Evolutionary conservation across 2,797 vertebrate species (phyloP).

Genomic region (Urosaurus nigricauda): DNA sequence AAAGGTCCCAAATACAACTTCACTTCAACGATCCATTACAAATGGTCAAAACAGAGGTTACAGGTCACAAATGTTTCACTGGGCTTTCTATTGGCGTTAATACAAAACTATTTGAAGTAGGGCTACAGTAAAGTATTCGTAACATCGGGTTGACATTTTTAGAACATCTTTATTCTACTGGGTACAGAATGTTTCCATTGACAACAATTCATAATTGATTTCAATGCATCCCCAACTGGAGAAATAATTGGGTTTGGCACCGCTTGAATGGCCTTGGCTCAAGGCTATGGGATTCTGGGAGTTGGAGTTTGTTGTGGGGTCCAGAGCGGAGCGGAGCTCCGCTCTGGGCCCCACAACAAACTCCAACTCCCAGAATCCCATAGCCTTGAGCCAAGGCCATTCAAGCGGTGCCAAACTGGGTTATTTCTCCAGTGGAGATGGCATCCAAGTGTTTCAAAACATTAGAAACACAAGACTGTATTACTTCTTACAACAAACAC

Average conservation of each 20-base stretch:
- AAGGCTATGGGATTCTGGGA: too few relatives aligned
- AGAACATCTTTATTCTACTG: neutral
- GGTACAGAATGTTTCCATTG: neutral
- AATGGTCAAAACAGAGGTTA: neutral
- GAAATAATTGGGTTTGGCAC: too few relatives aligned
- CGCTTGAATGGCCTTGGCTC: too few relatives aligned
- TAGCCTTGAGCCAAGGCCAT: too few relatives aligned
- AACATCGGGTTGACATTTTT: constrained; percentile 9
- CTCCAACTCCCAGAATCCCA: too few relatives aligned
- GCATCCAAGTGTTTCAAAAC: neutral
- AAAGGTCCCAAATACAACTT: neutral
- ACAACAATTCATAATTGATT: neutral
- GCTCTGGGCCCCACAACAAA: too few relatives aligned
- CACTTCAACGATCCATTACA: neutral
- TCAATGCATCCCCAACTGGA: too few relatives aligned
- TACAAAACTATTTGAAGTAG: constrained; percentile 7
- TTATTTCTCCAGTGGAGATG: too few relatives aligned
- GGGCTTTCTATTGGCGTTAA: constrained; percentile 32
- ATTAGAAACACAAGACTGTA: neutral
- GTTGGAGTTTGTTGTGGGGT: too few relatives aligned
- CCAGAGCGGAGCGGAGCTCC: too few relatives aligned
- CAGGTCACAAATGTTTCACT: constrained; percentile 41
- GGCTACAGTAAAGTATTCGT: neutral
- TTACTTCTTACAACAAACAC: neutral
- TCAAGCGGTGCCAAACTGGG: too few relatives aligned